Conservation (phyloP, 2,113 vertebrate species). For the Triplophysa tibetana region DNA sequence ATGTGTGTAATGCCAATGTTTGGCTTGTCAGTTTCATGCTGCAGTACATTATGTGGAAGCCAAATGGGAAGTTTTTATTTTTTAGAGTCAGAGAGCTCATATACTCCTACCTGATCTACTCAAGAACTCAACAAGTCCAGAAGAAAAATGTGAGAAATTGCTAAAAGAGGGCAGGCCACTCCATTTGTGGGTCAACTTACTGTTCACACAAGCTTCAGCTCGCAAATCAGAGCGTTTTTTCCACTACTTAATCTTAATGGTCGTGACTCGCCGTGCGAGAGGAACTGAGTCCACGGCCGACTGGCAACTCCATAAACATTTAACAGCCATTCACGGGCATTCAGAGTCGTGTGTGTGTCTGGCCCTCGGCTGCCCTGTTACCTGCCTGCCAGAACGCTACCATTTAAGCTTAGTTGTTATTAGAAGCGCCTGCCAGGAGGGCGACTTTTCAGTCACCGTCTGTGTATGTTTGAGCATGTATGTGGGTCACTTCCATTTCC, state of each 20-base stretch:
- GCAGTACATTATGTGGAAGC: neutral
- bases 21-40: neutral
- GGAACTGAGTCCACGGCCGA: conserved; percentile 42
- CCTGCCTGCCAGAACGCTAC: conserved; percentile 39
- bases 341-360: conserved; percentile 28
- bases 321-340: conserved; percentile 45
- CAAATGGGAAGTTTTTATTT: neutral
- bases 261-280: conserved; percentile 33
- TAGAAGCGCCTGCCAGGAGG: conserved; percentile 42
- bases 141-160: neutral
- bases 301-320: conserved; percentile 56
- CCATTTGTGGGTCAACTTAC: conserved; percentile 24
- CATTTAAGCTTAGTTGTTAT: conserved; percentile 33
- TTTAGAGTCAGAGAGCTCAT: neutral
- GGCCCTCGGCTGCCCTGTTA: conserved; percentile 32
- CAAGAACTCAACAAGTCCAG: neutral
- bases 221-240: conserved; percentile 51
- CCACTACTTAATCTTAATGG: conserved; percentile 39
- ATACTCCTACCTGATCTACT: neutral
- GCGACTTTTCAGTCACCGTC: neutral
- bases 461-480: conserved; percentile 19
- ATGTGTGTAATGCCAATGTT: neutral
- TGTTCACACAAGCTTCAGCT: conserved; percentile 22
- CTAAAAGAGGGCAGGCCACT: conserved; percentile 21
- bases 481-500: conserved; percentile 43